Evolutionary conservation across 1,140 invertebrate genomes (phyloP), one percentile per base, ranked within the genome.

Genomic region (Mactra quadrangularis): DNA sequence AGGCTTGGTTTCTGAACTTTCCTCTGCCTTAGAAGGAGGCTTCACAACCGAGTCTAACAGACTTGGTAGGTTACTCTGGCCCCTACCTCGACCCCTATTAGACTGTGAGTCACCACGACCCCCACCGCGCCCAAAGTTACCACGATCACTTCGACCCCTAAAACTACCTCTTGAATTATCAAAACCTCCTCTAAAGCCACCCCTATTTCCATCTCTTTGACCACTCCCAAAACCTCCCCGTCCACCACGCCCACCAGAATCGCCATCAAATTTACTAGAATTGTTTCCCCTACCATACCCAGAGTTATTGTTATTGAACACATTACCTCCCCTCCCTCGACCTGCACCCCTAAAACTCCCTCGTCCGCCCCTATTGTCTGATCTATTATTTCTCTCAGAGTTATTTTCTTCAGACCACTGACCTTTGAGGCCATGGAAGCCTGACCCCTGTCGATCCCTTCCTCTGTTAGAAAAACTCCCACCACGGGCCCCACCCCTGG

Each of bases 401-500:
- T 41, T 50, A 68, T 50, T 52, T 19, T 64, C 60, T 11, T 41
- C 60, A 45, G 35, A 38, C 60, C 33, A 64, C 35, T 45, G 60
- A 64, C 60, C 29, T 33, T 33, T 64, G 9, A 45, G n/a, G 35
- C 45, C 47, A 64, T 31, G 35, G 13, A 33, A 35, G 11, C 60
- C 50, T 27, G 55, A 52, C 19, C 25, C 38, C 35, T 38, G 47
- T 0, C 59, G 31, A 25, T 41, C 59, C 75, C 77, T 59, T 19
- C 68, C 75, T 66, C 76, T 72, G 0, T 35, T 19, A 15, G 27
- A 25, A 17, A 57, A 25, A 2, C 68, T 52, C 25, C 38, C 50
- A 31, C 77, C 52, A 35, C 77, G 45, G 13, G 38, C 41, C 62
- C 66, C 74, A 45, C 55, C 38, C 15, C 68, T 13, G n/a, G 53